Percentiles rank a stretch among this genome's conserved stretches.
Conservation (phyloP, 30 jellyfish, hydroid and myxozoan genomes). For the Sanderia malayensis region DNA sequence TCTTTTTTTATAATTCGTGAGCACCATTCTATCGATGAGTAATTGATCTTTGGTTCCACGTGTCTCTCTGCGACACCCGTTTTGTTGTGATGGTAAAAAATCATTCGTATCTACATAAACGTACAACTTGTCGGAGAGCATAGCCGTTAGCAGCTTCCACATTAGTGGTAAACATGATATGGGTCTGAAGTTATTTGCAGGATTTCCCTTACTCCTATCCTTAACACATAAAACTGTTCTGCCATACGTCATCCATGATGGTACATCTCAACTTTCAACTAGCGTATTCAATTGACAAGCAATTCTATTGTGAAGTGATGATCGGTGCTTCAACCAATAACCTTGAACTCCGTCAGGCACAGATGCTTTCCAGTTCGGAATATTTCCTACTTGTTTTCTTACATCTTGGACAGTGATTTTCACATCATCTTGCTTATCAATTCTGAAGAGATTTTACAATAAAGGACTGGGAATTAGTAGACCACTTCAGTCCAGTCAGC, state of each 20-base stretch:
- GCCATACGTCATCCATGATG: neutral
- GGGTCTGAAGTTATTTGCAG: constrained; percentile 6
- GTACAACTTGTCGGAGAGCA: neutral
- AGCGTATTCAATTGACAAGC: neutral
- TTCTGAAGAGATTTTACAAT: no score
- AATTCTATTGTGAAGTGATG: neutral
- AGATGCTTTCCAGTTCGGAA: neutral
- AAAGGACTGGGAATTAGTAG: no score
- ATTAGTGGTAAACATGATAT: constrained; percentile 5
- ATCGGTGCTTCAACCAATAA: neutral
- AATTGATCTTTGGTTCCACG: constrained; percentile 9
- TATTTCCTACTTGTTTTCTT: neutral
- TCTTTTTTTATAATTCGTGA: neutral
- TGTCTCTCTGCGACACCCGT: neutral
- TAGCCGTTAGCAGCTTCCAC: neutral
- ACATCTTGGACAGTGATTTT: neutral
- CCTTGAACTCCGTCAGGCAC: neutral
- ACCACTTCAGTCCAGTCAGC: no score
- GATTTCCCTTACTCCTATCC: neutral
- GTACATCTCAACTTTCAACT: neutral
- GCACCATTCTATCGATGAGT: neutral
- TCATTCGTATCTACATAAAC: constrained; percentile 8
- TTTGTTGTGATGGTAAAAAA: constrained; percentile 4
- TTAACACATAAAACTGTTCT: neutral
- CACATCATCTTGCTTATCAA: neutral